Percentiles rank a stretch among this genome's conserved stretches.
Evolutionary conservation across 2,113 vertebrate genomes (phyloP).

Genomic region (Stigmatopora argus): DNA sequence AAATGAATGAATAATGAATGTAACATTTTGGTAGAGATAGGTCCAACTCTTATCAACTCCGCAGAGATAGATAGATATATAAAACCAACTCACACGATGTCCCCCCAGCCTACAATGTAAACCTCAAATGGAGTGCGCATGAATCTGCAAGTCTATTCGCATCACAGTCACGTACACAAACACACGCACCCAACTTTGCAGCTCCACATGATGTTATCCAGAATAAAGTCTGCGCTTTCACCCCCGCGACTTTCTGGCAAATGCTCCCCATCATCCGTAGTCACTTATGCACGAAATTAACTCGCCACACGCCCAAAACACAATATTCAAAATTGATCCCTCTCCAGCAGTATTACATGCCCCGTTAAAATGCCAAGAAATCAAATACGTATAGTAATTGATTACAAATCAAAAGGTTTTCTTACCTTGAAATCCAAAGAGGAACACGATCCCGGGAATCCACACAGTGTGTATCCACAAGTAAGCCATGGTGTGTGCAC

Average conservation of each 20-base stretch:
- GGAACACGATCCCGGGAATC: constrained; percentile 44
- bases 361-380: constrained; percentile 11
- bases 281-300: constrained; percentile 20
- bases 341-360: constrained; percentile 20
- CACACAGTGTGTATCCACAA: constrained; percentile 54
- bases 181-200: constrained; percentile 4
- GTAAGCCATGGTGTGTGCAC: constrained; percentile 45
- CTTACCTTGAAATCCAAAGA: constrained; percentile 66
- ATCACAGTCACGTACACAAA: not conserved
- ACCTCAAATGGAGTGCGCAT: not conserved
- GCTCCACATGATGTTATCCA: not conserved
- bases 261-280: constrained; percentile 16
- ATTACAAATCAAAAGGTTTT: constrained; percentile 12
- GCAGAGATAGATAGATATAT: not conserved
- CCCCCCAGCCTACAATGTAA: not conserved
- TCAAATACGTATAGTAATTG: constrained; percentile 16
- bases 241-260: constrained; percentile 1
- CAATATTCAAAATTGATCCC: constrained; percentile 9
- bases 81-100: too few species aligned
- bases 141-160: not conserved
- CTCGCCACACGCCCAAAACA: constrained; percentile 11
- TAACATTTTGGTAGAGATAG: too few species aligned
- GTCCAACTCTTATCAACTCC: not conserved
- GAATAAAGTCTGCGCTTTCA: not conserved
- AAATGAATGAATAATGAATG: too few species aligned